A percentile compares a stretch with the other conserved stretches of the same genome.
Conservation (phyloP, 2,888 invertebrate genomes). For the Hypolimnas misippus region DNA sequence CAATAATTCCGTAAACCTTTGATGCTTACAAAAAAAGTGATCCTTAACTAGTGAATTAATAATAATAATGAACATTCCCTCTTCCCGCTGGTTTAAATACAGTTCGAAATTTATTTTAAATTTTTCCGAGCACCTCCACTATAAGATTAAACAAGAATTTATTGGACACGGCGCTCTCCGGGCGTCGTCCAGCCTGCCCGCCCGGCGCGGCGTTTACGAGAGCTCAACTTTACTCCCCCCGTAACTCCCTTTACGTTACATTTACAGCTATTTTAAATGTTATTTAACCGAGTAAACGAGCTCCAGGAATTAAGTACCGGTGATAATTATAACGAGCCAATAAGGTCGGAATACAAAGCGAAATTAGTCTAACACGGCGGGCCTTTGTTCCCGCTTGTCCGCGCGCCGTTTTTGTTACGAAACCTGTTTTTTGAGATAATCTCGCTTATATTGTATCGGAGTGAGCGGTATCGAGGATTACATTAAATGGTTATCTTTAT, state of each 20-base stretch:
- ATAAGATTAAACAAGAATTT: constrained; percentile 12
- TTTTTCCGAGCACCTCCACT: background rate
- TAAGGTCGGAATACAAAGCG: constrained; percentile 24
- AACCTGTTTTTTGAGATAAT: constrained; percentile 10
- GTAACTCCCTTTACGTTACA: constrained; percentile 16
- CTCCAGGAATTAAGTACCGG: constrained; percentile 14
- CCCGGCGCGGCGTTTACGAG: constrained; percentile 10
- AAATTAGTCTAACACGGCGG: constrained; percentile 21
- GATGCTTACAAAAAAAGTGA: too few species aligned
- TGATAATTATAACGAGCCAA: constrained; percentile 26
- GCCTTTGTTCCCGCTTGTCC: constrained; percentile 9
- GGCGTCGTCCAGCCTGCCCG: constrained; percentile 2
- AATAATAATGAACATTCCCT: background rate
- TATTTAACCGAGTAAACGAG: constrained; percentile 18
- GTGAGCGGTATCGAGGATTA: background rate
- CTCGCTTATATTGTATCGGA: constrained; percentile 10
- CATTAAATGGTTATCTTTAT: constrained; percentile 6
- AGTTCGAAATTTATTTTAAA: background rate
- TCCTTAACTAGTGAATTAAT: too few species aligned
- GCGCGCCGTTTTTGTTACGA: constrained; percentile 2
- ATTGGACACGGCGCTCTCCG: background rate
- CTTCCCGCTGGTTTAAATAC: background rate
- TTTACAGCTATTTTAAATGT: constrained; percentile 21
- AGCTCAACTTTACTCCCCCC: constrained; percentile 12
- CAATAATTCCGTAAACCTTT: too few species aligned